Percentiles rank a stretch among this genome's conserved stretches.
phyloP scores from a whole-genome alignment of 2,888 invertebrate genomes.

The Lasioglossum villosulum region DNA sequence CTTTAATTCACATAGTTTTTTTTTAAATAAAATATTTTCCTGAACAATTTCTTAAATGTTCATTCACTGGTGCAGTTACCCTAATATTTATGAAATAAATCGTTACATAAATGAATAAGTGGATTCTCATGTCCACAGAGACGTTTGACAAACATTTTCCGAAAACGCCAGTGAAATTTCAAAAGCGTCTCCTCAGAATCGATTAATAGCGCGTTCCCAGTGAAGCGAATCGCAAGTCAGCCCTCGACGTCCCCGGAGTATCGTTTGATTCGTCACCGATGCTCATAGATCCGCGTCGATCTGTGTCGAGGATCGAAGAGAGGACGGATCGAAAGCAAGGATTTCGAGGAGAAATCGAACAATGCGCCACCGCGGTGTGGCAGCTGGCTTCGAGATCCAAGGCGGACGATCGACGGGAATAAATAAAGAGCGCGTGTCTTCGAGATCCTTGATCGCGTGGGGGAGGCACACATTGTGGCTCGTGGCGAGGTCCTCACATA shows the following conservation, averaged over 20 bases:
- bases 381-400: slow-evolving; percentile 67
- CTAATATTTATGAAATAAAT: too few species aligned
- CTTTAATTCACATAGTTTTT: too few species aligned
- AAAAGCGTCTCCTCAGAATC: slow-evolving; percentile 19
- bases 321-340: slow-evolving; percentile 36
- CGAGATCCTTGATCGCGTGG: slow-evolving; percentile 56
- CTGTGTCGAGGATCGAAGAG: slow-evolving; percentile 32
- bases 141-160: not conserved
- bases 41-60: too few species aligned
- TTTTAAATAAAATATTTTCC: too few species aligned
- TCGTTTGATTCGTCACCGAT: slow-evolving; percentile 65
- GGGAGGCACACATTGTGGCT: slow-evolving; percentile 67
- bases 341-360: slow-evolving; percentile 59
- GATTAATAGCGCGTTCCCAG: slow-evolving; percentile 35
- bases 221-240: slow-evolving; percentile 62
- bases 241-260: slow-evolving; percentile 51
- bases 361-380: slow-evolving; percentile 48
- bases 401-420: slow-evolving; percentile 72
- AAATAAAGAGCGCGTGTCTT: slow-evolving; percentile 76
- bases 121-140: not conserved
- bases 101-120: not conserved
- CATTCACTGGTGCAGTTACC: too few species aligned
- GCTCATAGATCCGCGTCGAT: slow-evolving; percentile 52
- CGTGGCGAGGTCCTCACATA: slow-evolving; percentile 66
- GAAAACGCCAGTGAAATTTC: not conserved